phyloP scores from a whole-genome alignment of 2,888 invertebrate species.

The Drosophila infuscata region DNA sequence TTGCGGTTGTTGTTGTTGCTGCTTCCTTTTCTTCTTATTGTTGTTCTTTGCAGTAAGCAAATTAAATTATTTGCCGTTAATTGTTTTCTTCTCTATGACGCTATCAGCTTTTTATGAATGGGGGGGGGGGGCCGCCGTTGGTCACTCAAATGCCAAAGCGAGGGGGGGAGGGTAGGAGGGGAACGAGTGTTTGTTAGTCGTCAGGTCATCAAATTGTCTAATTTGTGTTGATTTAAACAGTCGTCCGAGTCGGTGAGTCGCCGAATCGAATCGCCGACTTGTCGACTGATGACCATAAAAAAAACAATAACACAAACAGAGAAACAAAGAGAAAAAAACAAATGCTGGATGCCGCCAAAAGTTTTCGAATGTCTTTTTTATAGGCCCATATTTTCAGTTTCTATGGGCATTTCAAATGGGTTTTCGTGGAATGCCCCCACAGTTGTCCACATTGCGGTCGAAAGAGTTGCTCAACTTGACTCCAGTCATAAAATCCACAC shows the following conservation, averaged over 20 bases:
- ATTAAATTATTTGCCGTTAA: constrained; percentile 71
- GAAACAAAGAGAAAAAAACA: background rate
- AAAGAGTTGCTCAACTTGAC: constrained; percentile 20
- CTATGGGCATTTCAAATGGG: constrained; percentile 20
- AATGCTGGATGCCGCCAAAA: constrained; percentile 18
- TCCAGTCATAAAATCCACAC: constrained; percentile 15
- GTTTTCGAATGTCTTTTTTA: constrained; percentile 31
- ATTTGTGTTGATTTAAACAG: constrained; percentile 74
- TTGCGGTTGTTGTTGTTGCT: background rate
- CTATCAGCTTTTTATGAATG: constrained; percentile 35
- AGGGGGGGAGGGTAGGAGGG: no score
- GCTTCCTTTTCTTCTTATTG: background rate
- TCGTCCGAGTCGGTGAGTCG: constrained; percentile 28
- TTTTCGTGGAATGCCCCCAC: constrained; percentile 20
- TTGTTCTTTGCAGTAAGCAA: constrained; percentile 59
- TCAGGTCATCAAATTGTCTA: constrained; percentile 70
- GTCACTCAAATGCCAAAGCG: background rate
- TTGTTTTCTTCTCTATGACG: constrained; percentile 50
- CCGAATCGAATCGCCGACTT: constrained; percentile 9
- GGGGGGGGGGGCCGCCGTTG: background rate
- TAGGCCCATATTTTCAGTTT: constrained; percentile 43
- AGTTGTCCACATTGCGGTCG: background rate
- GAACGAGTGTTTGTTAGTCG: constrained; percentile 4
- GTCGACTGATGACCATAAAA: constrained; percentile 22
- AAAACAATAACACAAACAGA: background rate